Percentiles rank a stretch among this genome's conserved stretches.
Conservation (phyloP, 2,113 vertebrate genomes). For the Osmerus eperlanus region DNA sequence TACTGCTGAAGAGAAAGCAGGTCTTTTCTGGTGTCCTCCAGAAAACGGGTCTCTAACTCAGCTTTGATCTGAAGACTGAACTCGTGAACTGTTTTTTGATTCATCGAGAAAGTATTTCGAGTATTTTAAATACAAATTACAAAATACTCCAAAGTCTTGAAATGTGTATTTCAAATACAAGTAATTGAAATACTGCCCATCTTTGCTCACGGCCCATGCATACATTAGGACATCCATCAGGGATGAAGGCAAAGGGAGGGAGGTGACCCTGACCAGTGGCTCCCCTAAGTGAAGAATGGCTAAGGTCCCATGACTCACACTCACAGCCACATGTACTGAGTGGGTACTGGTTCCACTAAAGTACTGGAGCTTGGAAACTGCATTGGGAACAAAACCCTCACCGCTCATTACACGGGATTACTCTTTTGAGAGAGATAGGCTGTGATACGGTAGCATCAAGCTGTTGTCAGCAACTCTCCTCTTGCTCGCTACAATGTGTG, state of each 20-base stretch:
- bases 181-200: too few species aligned
- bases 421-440: neutral
- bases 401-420: neutral
- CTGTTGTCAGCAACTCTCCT: neutral
- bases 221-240: neutral
- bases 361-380: neutral
- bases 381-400: neutral
- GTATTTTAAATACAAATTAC: too few species aligned
- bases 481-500: neutral
- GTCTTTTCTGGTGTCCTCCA: too few species aligned
- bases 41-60: too few species aligned
- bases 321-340: neutral
- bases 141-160: too few species aligned
- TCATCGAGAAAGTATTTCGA: too few species aligned
- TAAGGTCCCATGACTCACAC: neutral
- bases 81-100: too few species aligned
- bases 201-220: neutral
- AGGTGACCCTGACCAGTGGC: neutral
- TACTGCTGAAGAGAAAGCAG: too few species aligned
- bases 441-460: neutral
- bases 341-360: neutral
- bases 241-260: neutral
- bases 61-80: too few species aligned
- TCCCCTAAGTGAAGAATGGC: neutral
- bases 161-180: too few species aligned